phyloP scores from a whole-genome alignment of 2,888 invertebrate species.

The Caenorhabditis afra region DNA sequence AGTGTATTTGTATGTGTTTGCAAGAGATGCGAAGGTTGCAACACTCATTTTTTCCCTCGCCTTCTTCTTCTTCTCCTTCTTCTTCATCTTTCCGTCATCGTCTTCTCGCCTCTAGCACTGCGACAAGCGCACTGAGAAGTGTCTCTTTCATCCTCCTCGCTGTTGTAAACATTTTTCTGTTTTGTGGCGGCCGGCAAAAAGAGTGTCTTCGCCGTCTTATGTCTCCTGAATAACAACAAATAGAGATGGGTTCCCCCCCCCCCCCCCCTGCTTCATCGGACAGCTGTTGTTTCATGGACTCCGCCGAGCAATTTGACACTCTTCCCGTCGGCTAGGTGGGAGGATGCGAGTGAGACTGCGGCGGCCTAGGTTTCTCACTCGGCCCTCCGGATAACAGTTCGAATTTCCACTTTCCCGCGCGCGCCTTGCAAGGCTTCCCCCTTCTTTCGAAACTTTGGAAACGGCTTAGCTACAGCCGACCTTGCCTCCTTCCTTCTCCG shows the following conservation, averaged over 20 bases:
- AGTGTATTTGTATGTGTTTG: not conserved
- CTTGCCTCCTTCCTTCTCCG: too few relatives aligned
- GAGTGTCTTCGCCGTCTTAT: not conserved
- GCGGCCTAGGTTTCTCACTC: not conserved
- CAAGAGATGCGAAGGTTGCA: not conserved
- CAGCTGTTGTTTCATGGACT: conserved; percentile 7
- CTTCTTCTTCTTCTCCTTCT: not conserved
- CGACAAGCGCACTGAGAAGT: not conserved
- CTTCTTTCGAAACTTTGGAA: not conserved
- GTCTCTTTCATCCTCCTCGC: conserved; percentile 1
- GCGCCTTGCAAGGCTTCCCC: too few relatives aligned
- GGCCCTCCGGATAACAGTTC: not conserved
- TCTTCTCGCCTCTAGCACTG: not conserved
- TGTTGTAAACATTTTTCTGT: conserved; percentile 37
- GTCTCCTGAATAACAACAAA: conserved; percentile 9
- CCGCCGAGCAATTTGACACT: conserved; percentile 4
- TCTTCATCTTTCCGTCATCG: not conserved
- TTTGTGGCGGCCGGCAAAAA: conserved; percentile 29
- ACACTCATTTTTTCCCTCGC: not conserved
- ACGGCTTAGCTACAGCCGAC: too few relatives aligned
- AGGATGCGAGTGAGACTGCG: too few relatives aligned
- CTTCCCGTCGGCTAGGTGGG: not conserved
- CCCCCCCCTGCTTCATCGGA: too few relatives aligned
- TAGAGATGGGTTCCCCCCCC: too few relatives aligned
- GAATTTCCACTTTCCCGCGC: not conserved